These are phyloP conservation scores for Tinamus guttatus DNA, from an alignment of 2,113 vertebrate species.

Conservation along the genomic window DNA sequence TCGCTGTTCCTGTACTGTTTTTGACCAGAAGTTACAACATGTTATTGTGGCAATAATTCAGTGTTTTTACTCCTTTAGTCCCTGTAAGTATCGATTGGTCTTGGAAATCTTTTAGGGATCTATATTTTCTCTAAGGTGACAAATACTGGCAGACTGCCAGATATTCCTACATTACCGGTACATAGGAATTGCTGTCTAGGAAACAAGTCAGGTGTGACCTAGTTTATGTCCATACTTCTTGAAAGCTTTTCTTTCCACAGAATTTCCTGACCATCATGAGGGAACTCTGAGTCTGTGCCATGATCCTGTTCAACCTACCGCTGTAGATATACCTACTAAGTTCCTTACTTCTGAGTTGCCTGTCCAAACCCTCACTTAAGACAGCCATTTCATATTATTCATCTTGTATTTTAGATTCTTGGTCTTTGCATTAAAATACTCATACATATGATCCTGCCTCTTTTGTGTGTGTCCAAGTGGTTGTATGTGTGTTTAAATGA, in stretches of 20 bases:
- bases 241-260: not conserved
- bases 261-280: not conserved
- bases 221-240: accelerated
- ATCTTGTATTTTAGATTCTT: not conserved
- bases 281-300: not conserved
- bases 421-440: not conserved
- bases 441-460: not conserved
- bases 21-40: not conserved
- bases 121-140: not conserved
- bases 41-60: not conserved
- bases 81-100: not conserved
- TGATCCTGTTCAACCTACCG: not conserved
- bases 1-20: not conserved
- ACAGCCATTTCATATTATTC: not conserved
- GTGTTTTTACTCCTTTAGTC: not conserved
- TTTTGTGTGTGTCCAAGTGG: not conserved
- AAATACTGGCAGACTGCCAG: not conserved
- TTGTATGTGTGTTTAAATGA: not conserved
- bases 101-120: not conserved
- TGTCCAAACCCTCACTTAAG: not conserved
- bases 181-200: not conserved
- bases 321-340: not conserved
- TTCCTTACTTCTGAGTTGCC: not conserved
- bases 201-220: not conserved
- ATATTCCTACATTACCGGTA: not conserved